Evolutionary conservation across 2,113 vertebrate species (phyloP).

Genomic region (Typhlomys cinereus): DNA sequence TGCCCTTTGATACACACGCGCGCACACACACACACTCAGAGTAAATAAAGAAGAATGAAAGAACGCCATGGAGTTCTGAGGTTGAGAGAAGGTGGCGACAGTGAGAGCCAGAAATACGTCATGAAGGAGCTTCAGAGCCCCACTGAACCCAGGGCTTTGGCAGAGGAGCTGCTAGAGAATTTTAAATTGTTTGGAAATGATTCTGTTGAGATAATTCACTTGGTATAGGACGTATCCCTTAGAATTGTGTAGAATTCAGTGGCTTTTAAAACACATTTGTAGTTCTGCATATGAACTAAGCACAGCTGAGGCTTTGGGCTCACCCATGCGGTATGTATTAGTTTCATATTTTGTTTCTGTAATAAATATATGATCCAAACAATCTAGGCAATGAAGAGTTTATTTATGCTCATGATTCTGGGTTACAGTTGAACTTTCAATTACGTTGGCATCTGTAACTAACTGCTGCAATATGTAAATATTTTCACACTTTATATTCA

Average conservation of each 20-base stretch:
- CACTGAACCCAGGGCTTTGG: background rate
- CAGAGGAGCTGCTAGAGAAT: background rate
- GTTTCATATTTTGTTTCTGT: no score
- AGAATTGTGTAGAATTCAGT: background rate
- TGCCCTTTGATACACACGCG: no score
- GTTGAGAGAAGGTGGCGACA: background rate
- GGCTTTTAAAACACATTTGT: background rate
- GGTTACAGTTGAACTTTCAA: no score
- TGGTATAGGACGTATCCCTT: background rate
- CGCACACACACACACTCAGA: no score
- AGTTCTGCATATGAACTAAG: background rate
- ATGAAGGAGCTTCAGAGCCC: background rate
- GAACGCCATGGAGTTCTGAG: background rate
- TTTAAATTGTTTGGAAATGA: slow-evolving; percentile 6
- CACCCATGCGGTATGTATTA: no score
- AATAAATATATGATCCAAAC: no score
- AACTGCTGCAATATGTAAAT: no score
- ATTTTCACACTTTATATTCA: no score
- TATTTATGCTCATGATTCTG: no score
- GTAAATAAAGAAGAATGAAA: background rate
- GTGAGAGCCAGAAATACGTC: background rate
- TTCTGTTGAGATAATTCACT: slow-evolving; percentile 6
- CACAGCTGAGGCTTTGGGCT: no score
- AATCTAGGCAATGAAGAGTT: no score
- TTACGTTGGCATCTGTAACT: no score